Evolutionary conservation across 1,140 invertebrate genomes (phyloP).

Genomic region (Meloidogyne exigua): DNA sequence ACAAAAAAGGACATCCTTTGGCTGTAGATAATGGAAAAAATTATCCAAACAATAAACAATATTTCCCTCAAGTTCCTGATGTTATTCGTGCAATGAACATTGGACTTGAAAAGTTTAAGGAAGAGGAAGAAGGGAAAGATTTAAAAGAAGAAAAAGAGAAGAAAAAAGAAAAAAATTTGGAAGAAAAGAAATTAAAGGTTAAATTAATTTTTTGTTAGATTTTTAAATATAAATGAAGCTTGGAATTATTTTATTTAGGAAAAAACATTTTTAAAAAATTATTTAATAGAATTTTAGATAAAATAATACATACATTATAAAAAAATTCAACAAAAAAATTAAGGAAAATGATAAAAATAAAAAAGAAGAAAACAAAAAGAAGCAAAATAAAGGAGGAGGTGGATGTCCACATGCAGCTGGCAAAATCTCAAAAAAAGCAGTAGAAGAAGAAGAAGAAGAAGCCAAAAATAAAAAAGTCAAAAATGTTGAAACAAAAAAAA

Average conservation of each 20-base stretch:
- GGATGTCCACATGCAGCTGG: conserved; percentile 33
- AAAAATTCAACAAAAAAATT: too few species aligned
- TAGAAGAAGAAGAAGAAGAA: conserved; percentile 30
- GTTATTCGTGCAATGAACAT: conserved; percentile 58
- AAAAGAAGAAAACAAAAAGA: background rate
- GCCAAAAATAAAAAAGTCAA: conserved; percentile 20
- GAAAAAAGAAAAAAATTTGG: conserved; percentile 18
- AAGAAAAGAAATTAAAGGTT: conserved; percentile 33
- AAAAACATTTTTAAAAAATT: too few species aligned
- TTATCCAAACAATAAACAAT: conserved; percentile 51
- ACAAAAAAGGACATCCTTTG: conserved; percentile 54
- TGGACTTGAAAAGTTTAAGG: conserved; percentile 43
- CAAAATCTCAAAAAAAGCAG: conserved; percentile 18
- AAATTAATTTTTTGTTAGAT: too few species aligned
- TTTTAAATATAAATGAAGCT: too few species aligned
- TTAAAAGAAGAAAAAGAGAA: conserved; percentile 12
- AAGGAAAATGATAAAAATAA: too few species aligned
- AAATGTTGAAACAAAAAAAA: conserved; percentile 21
- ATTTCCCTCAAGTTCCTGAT: conserved; percentile 43
- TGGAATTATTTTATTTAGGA: too few species aligned
- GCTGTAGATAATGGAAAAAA: conserved; percentile 58
- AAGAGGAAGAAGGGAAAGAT: conserved; percentile 25
- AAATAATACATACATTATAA: too few species aligned
- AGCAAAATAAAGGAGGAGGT: conserved; percentile 17
- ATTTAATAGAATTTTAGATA: too few species aligned